A percentile compares a stretch with the other conserved stretches of the same genome.
Conservation (phyloP, 2,113 vertebrate species). For the Pavo muticus region DNA sequence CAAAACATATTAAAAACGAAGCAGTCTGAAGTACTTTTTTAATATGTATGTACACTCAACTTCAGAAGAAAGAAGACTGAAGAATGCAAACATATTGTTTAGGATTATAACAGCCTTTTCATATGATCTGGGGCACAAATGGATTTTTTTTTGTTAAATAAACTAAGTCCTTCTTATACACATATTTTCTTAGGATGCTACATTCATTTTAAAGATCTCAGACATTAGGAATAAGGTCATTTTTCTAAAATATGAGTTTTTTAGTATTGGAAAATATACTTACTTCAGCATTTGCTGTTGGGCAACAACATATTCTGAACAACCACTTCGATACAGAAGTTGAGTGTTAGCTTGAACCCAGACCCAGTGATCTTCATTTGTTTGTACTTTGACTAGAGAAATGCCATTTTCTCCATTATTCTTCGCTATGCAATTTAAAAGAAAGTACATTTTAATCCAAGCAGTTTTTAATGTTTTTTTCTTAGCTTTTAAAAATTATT, state of each 20-base stretch:
- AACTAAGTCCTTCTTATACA: background rate
- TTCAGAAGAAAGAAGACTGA: background rate
- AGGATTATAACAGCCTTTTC: background rate
- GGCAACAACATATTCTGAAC: slow-evolving; percentile 68
- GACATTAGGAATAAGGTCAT: background rate
- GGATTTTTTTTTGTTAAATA: background rate
- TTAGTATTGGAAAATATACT: slow-evolving; percentile 42
- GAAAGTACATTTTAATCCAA: background rate
- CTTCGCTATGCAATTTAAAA: slow-evolving; percentile 69
- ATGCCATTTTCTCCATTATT: slow-evolving; percentile 74
- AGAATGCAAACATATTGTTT: background rate
- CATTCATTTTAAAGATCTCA: background rate
- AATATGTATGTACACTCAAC: background rate
- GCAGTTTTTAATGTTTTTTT: background rate
- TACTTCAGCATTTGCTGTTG: slow-evolving; percentile 74
- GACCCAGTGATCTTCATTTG: slow-evolving; percentile 78
- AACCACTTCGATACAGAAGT: slow-evolving; percentile 72
- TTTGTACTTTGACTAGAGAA: slow-evolving; percentile 72
- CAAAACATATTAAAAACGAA: background rate
- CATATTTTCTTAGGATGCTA: background rate
- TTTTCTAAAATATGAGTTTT: background rate
- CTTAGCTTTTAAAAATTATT: background rate
- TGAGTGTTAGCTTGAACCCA: slow-evolving; percentile 74
- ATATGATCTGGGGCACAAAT: background rate
- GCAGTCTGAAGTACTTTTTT: background rate